A percentile compares a stretch with the other conserved stretches of the same genome.
phyloP scores from a whole-genome alignment of 2,113 vertebrate genomes.

The Climacteris rufus region DNA sequence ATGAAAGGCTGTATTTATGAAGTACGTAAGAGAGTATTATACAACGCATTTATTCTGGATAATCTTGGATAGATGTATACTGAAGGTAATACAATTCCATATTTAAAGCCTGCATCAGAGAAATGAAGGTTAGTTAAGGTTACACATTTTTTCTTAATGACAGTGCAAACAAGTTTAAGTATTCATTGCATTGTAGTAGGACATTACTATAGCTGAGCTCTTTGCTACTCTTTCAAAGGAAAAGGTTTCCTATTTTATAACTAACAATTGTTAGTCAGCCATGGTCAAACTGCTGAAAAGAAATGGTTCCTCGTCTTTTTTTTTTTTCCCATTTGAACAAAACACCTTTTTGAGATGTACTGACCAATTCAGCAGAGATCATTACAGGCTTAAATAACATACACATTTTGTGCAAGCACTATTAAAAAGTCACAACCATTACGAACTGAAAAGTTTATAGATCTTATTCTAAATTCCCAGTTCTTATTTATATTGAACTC shows the following conservation, averaged over 20 bases:
- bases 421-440: neutral
- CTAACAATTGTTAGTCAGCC: neutral
- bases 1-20: neutral
- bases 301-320: neutral
- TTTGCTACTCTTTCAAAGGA: neutral
- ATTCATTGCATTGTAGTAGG: neutral
- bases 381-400: neutral
- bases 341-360: neutral
- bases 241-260: neutral
- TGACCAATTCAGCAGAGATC: neutral
- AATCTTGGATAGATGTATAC: neutral
- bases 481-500: neutral
- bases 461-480: neutral
- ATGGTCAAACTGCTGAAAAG: neutral
- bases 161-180: neutral
- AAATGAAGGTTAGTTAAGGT: neutral
- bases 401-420: neutral
- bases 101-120: neutral
- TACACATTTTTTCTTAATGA: neutral
- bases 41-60: neutral
- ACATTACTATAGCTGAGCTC: neutral
- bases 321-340: neutral
- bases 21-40: neutral
- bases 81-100: neutral
- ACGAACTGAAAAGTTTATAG: neutral